These are phyloP conservation scores for Poicephalus gulielmi DNA, from an alignment of 2,113 vertebrate genomes.

Conservation along the genomic window DNA sequence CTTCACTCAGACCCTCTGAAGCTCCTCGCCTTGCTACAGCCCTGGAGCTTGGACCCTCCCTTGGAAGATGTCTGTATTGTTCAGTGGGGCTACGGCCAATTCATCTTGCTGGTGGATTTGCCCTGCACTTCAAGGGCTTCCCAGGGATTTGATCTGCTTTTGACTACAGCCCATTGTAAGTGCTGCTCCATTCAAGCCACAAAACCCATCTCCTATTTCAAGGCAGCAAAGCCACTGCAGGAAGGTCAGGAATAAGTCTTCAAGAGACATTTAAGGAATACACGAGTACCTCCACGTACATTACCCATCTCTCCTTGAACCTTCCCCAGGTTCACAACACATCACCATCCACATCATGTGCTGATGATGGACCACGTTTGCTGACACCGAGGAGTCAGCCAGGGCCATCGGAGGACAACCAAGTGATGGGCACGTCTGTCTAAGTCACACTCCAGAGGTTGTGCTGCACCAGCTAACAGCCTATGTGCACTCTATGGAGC, in stretches of 20 bases:
- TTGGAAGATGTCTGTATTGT: background rate
- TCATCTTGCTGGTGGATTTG: background rate
- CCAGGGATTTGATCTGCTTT: background rate
- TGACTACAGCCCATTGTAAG: background rate
- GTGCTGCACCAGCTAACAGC: background rate
- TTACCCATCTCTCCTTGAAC: background rate
- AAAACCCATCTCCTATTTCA: background rate
- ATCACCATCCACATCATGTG: accelerated
- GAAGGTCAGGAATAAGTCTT: background rate
- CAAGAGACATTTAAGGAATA: background rate
- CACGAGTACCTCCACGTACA: accelerated
- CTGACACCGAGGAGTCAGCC: background rate
- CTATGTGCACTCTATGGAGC: background rate
- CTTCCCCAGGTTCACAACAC: background rate
- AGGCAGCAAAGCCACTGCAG: accelerated
- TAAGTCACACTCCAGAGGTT: background rate
- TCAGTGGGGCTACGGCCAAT: background rate
- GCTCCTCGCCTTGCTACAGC: background rate
- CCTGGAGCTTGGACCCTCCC: background rate
- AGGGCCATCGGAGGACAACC: background rate
- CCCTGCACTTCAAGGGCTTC: background rate
- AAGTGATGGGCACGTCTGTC: background rate
- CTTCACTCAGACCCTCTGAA: background rate
- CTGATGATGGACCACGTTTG: accelerated
- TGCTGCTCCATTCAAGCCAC: background rate